Evolutionary conservation across 1,140 invertebrate genomes (phyloP).

Genomic region (Ladona fulva): DNA sequence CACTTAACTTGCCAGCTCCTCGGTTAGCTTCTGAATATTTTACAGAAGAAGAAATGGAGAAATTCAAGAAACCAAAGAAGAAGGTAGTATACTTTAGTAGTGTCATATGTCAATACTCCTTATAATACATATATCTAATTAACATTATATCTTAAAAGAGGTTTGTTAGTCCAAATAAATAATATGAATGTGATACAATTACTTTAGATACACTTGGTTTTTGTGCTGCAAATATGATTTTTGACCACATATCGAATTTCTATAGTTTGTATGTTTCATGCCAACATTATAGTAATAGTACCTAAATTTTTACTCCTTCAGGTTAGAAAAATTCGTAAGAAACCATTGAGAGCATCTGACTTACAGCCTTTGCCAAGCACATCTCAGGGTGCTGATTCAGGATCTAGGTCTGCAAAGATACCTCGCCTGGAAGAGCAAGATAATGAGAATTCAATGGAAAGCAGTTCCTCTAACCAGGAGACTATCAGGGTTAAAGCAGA

Average conservation of each 20-base stretch:
- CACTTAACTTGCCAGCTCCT: constrained; percentile 53
- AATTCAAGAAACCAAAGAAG: constrained; percentile 92
- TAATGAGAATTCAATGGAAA: background rate
- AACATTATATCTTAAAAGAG: too few species aligned
- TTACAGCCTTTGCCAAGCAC: constrained; percentile 13
- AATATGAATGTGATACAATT: background rate
- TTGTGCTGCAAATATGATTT: background rate
- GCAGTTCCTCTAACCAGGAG: background rate
- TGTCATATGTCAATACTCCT: too few species aligned
- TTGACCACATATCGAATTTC: too few species aligned
- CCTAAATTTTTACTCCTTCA: background rate
- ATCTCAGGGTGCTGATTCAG: background rate
- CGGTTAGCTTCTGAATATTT: constrained; percentile 83
- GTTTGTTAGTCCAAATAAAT: background rate
- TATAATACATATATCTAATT: too few species aligned
- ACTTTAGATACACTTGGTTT: background rate
- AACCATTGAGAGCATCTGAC: constrained; percentile 23
- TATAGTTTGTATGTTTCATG: too few species aligned
- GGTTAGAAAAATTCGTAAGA: constrained; percentile 23
- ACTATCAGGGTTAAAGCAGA: constrained; percentile 30
- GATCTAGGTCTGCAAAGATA: background rate
- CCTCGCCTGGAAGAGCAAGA: background rate
- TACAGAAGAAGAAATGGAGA: constrained; percentile 68
- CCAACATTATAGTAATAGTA: background rate
- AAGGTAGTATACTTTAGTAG: too few species aligned